A percentile compares a stretch with the other conserved stretches of the same genome.
These are phyloP conservation scores for Brachyistius frenatus DNA, from an alignment of 2,113 vertebrate species.

Conservation along the genomic window DNA sequence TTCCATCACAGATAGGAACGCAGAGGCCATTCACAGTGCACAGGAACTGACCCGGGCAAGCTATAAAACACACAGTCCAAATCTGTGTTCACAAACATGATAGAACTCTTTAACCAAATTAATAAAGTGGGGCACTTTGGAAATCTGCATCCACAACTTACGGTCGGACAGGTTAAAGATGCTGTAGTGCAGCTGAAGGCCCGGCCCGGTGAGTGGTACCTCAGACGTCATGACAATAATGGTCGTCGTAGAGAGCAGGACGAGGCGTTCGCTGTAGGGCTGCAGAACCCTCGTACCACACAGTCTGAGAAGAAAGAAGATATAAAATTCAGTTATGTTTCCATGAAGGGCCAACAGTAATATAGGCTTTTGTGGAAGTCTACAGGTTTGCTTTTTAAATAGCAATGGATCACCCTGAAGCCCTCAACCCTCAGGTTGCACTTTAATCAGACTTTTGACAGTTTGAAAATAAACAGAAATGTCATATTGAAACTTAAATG, in stretches of 20 bases:
- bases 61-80: conserved; percentile 69
- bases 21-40: conserved; percentile 91
- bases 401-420: neutral
- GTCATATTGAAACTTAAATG: neutral
- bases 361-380: neutral
- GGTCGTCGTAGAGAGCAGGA: conserved; percentile 77
- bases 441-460: too few relatives aligned
- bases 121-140: too few relatives aligned
- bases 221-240: conserved; percentile 90
- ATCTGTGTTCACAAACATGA: neutral
- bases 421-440: neutral
- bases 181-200: conserved; percentile 89
- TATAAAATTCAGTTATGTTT: neutral
- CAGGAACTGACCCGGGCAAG: conserved; percentile 92
- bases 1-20: conserved; percentile 91
- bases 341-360: neutral
- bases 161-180: conserved; percentile 93
- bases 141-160: conserved; percentile 75
- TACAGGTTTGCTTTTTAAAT: neutral
- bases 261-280: conserved; percentile 88
- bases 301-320: conserved; percentile 78
- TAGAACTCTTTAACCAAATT: neutral
- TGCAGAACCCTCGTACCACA: conserved; percentile 90
- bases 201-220: conserved; percentile 91
- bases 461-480: neutral